Conservation (phyloP, 2,797 vertebrate genomes). For the Pseudopleuronectes americanus region DNA sequence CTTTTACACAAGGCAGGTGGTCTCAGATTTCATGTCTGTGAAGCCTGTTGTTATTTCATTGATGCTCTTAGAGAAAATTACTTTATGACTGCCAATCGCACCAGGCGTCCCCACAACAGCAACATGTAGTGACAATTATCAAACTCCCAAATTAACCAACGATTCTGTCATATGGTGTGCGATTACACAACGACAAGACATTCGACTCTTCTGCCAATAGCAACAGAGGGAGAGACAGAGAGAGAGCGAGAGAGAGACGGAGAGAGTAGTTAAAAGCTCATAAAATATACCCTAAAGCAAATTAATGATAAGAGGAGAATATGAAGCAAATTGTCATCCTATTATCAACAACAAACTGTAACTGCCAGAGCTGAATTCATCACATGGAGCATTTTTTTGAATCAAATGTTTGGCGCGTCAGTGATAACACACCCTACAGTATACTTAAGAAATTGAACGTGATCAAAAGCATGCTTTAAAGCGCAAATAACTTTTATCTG, state of each 20-base stretch:
- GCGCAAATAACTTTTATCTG: too few species aligned
- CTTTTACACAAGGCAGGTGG: constrained; percentile 41
- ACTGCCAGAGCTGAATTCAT: too few species aligned
- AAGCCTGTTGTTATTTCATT: constrained; percentile 48
- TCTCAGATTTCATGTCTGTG: constrained; percentile 51
- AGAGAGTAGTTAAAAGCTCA: constrained; percentile 5
- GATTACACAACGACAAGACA: constrained; percentile 37
- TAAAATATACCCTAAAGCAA: too few species aligned
- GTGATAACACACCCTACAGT: too few species aligned
- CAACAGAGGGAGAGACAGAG: constrained; percentile 5
- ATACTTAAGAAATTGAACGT: too few species aligned
- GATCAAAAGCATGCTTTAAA: too few species aligned
- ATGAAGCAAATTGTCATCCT: too few species aligned
- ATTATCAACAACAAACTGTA: too few species aligned
- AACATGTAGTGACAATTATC: constrained; percentile 42
- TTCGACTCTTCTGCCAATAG: constrained; percentile 11
- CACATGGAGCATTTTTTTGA: too few species aligned
- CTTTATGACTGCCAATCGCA: constrained; percentile 44
- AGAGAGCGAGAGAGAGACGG: constrained; percentile 19
- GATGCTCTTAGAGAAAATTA: constrained; percentile 38
- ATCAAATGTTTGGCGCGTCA: too few species aligned
- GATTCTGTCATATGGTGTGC: constrained; percentile 31
- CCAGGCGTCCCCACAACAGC: constrained; percentile 23
- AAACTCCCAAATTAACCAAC: constrained; percentile 48
- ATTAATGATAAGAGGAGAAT: too few species aligned